phyloP scores from a whole-genome alignment of 2,888 invertebrate genomes.

The Noctua comes region DNA sequence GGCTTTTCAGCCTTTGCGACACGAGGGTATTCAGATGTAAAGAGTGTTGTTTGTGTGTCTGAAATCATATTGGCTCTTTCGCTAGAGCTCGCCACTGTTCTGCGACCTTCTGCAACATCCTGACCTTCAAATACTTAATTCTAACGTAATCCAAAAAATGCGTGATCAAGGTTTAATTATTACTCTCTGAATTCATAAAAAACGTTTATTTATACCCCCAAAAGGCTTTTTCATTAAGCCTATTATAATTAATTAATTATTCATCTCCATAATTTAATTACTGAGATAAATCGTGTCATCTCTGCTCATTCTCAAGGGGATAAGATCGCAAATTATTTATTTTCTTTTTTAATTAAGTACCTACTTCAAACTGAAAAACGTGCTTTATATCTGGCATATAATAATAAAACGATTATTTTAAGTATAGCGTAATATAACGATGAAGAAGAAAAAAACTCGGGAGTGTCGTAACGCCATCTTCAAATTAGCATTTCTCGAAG shows the following conservation, averaged over 20 bases:
- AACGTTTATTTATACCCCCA: slow-evolving; percentile 9
- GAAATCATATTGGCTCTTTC: too few relatives aligned
- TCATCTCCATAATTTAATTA: slow-evolving; percentile 40
- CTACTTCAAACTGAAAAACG: slow-evolving; percentile 28
- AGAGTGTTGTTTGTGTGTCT: too few relatives aligned
- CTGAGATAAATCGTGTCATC: slow-evolving; percentile 38
- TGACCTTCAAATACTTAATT: not conserved
- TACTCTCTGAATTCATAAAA: not conserved
- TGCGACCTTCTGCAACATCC: too few relatives aligned
- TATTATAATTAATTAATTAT: slow-evolving; percentile 26
- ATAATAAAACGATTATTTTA: slow-evolving; percentile 47
- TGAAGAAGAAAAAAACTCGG: slow-evolving; percentile 43
- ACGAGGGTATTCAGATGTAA: too few relatives aligned
- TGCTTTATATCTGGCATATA: slow-evolving; percentile 31
- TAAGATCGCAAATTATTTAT: slow-evolving; percentile 27
- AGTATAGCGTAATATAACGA: slow-evolving; percentile 32
- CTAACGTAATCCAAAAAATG: not conserved
- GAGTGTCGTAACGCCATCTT: slow-evolving; percentile 60
- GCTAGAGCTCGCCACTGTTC: too few relatives aligned
- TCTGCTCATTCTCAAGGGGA: slow-evolving; percentile 39
- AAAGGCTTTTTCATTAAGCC: slow-evolving; percentile 13
- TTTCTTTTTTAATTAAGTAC: slow-evolving; percentile 45
- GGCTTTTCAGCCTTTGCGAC: too few relatives aligned
- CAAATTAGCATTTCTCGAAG: slow-evolving; percentile 66
- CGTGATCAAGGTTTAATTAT: not conserved